Evolutionary conservation across 2,113 vertebrate genomes (phyloP), one percentile per base, ranked within the genome.

Genomic region (Neodon shergylaensis): DNA sequence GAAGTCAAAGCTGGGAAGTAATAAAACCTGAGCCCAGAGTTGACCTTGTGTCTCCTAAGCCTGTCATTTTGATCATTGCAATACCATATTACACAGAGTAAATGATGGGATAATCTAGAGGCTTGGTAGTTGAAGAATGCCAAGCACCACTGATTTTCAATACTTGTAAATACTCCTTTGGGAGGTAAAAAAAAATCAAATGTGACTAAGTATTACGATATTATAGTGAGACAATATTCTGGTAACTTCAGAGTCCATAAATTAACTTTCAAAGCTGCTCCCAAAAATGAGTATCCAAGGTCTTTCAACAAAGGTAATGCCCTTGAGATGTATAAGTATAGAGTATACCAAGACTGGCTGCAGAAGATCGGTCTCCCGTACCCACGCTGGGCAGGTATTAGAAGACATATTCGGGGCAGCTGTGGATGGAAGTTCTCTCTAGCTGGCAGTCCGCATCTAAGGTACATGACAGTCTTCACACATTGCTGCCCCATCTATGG

Each of bases 1-100:
- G 63, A 86, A 91, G 74, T 87, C 79, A 95, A 93, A 93, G 47
- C 68, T 44, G 77, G 24, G 83, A 94, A 72, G 31, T 44, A 76
- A 88, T 94, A 65, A 76, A 93, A 70, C 24, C 24, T 63, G 22
- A 42, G 47, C 76, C 39, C 22, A 78, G 9, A 76, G n/a, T 74
- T 36, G 61, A n/a, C 36, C 61, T 44, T n/a, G 65, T 87, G 36
- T 82, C 36, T 36, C 61, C 28, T 22, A 82, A 58, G 49, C 61
- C 63, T 85, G 19, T 72, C 21, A 2, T 66, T 49, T 68, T 94
- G 42, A 63, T 63, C n/a, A 47, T 3, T 63, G 16, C 1, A 83
- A 61, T 33, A 58, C 3, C 36, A 82, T n/a, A 52, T 44, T 91
- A 88, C 24, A 54, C 42, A 26, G 28, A 82, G 65, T 28, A 19